Evolutionary conservation across 2,888 invertebrate genomes (phyloP).

Genomic region (Pimpla rufipes): DNA sequence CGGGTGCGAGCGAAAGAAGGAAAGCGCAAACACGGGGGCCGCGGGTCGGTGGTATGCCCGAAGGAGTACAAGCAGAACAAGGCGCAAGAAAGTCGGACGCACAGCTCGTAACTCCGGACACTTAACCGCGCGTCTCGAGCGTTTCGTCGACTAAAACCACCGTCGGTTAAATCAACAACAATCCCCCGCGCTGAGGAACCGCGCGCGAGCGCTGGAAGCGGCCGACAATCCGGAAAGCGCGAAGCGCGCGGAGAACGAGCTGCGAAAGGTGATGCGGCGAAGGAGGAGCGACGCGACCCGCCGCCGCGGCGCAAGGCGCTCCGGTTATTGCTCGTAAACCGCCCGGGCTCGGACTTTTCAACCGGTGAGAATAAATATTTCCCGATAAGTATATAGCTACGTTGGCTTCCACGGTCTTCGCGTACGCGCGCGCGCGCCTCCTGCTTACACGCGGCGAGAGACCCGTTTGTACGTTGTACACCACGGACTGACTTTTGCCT

Average conservation of each 20-base stretch:
- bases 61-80: constrained; percentile 38
- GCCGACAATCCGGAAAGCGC: constrained; percentile 50
- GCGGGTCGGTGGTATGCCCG: constrained; percentile 44
- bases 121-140: constrained; percentile 76
- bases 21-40: constrained; percentile 49
- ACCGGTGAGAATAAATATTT: constrained; percentile 64
- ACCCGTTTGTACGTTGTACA: neutral
- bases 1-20: constrained; percentile 68
- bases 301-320: constrained; percentile 62
- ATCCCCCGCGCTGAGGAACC: constrained; percentile 63
- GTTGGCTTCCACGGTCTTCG: constrained; percentile 32
- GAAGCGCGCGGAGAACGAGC: constrained; percentile 45
- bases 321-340: constrained; percentile 77
- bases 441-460: neutral
- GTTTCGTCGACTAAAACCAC: constrained; percentile 76
- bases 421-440: constrained; percentile 23
- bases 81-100: constrained; percentile 67
- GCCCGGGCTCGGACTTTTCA: constrained; percentile 63
- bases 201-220: neutral
- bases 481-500: neutral
- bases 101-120: constrained; percentile 76
- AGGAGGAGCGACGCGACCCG: constrained; percentile 46
- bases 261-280: constrained; percentile 10
- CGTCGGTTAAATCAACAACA: constrained; percentile 80
- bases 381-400: constrained; percentile 48